Percentiles rank a stretch among this genome's conserved stretches.
Conservation (phyloP, 1,140 invertebrate genomes). For the Holotrichia oblita region DNA sequence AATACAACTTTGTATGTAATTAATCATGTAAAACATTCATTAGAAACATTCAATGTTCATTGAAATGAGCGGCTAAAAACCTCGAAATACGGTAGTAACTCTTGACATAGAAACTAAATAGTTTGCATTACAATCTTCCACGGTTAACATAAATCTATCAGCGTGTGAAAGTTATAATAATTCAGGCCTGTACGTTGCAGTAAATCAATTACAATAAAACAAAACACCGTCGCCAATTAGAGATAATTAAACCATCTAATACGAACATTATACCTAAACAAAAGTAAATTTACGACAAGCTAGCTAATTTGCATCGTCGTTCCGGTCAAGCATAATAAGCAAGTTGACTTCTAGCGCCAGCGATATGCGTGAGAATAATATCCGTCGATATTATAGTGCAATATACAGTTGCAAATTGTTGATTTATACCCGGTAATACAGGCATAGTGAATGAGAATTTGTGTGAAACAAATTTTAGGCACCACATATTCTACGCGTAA, state of each 20-base stretch:
- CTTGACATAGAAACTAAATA: neutral
- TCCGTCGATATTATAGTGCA: neutral
- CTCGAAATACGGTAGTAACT: neutral
- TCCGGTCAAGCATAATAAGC: neutral
- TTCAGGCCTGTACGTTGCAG: neutral
- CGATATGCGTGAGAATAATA: constrained; percentile 16
- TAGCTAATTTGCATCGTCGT: constrained; percentile 15
- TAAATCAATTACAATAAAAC: neutral
- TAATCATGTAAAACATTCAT: no score
- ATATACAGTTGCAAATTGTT: constrained; percentile 17
- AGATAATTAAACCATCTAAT: neutral
- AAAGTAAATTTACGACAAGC: constrained; percentile 16
- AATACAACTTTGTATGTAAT: no score
- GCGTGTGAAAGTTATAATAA: constrained; percentile 6
- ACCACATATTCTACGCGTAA: neutral
- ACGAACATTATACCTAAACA: constrained; percentile 1
- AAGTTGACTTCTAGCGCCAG: constrained; percentile 19
- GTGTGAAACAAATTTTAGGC: neutral
- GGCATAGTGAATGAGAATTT: neutral
- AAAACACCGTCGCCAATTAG: neutral
- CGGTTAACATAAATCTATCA: neutral
- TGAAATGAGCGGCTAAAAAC: neutral
- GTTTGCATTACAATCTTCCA: neutral
- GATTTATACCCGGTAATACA: neutral
- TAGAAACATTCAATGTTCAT: no score